These are phyloP conservation scores for Drosophila borborema DNA, from an alignment of 2,888 invertebrate species.

Conservation along the genomic window DNA sequence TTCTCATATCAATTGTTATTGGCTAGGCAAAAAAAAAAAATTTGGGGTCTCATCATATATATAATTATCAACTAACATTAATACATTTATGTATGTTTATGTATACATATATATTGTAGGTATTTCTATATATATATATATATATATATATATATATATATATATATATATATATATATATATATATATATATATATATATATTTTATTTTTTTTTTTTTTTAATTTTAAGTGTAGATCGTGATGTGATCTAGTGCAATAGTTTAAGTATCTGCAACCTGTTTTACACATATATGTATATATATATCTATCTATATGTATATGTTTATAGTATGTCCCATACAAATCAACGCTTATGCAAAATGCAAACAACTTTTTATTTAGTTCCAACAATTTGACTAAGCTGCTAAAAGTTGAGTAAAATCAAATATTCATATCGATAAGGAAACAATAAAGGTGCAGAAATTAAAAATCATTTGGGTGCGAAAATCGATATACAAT, in stretches of 20 bases:
- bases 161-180: slow-evolving; percentile 20
- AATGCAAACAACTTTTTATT: slow-evolving; percentile 43
- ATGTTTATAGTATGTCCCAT: slow-evolving; percentile 18
- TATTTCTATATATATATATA: slow-evolving; percentile 26
- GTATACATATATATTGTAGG: slow-evolving; percentile 19
- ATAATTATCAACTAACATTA: slow-evolving; percentile 68
- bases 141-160: slow-evolving; percentile 18
- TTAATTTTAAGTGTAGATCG: slow-evolving; percentile 33
- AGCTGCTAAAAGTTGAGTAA: slow-evolving; percentile 47
- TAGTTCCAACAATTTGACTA: slow-evolving; percentile 69
- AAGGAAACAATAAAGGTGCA: slow-evolving; percentile 20
- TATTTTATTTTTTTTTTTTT: slow-evolving; percentile 4
- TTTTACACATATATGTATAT: slow-evolving; percentile 7
- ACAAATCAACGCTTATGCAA: slow-evolving; percentile 52
- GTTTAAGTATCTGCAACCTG: slow-evolving; percentile 58
- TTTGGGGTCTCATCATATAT: slow-evolving; percentile 43
- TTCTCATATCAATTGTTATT: slow-evolving; percentile 75
- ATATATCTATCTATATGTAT: slow-evolving; percentile 7
- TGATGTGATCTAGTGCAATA: slow-evolving; percentile 54
- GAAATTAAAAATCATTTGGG: slow-evolving; percentile 9
- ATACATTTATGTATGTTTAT: slow-evolving; percentile 54
- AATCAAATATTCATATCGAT: slow-evolving; percentile 6
- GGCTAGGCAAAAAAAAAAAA: slow-evolving; percentile 70
- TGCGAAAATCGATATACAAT: not conserved
- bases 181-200: slow-evolving; percentile 16